Base-by-base conservation (phyloP, 2,888 invertebrate genomes). In the Chloroclystis v-ata region DNA sequence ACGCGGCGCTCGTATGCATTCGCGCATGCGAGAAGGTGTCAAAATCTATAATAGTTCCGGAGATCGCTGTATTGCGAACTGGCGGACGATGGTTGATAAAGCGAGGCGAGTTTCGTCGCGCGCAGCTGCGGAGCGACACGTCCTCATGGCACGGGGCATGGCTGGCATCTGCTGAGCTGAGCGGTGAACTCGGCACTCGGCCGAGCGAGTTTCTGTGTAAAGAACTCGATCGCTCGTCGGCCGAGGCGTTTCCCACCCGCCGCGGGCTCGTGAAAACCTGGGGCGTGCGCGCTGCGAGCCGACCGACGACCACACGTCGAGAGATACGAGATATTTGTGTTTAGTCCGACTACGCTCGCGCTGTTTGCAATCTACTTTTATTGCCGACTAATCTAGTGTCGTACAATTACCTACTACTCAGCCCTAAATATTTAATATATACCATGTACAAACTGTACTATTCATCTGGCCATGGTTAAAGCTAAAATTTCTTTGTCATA, bases 1-100 rank as follows among this genome's bases (percentile, higher is more conserved):
- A 83, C 84, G 84, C 82, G 84, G 87, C 83, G 79, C 82, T 72
- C 82, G 76, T 84, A 84, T 83, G 81, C 78, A 86, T 78, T 82
- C 80, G 85, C 86, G 87, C 87, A 87, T 87, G 87, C 87, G 84
- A 85, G 78, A 72, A 79, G 78, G 78, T 81, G 83, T 87, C 84
- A 82, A 84, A 86, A 86, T 84, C 85, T 85, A 84, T 85, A 85
- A 77, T 85, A 85, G 78, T 83, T 81, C 60, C 67, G 71, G 64
- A 75, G 77, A 78, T 79, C 75, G 71, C 69, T 72, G 68, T 60
- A 74, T 75, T 75, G 75, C 74, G 67, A 73, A 78, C 64, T 69
- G 69, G 65, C 62, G 63, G 44, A 59, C 64, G 66, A 69, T 66
- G 54, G 66, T 69, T 66, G 54, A 59, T 68, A 67, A 66, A 69